Base-by-base conservation (phyloP, 2,797 vertebrate species). In the Centroberyx gerrardi region DNA sequence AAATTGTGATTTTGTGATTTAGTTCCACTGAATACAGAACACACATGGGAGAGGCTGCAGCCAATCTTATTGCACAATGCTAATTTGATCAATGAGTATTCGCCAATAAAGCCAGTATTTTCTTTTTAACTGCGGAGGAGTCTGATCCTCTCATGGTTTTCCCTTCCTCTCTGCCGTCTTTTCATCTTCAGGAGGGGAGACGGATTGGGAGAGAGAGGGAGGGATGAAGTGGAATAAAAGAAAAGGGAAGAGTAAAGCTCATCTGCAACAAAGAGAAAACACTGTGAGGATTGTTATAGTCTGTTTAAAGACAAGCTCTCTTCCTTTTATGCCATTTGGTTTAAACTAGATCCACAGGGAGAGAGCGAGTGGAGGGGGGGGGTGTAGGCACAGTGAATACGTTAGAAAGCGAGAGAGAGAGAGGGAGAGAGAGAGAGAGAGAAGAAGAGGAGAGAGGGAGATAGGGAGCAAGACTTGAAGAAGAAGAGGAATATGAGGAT, bases 321-420 rank as follows among this genome's bases (percentile, higher is more conserved):
- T 42, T 76, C 53, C 44, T 75, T 80, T 70, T 75, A 58, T 62
- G 31, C 52, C 53, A 28, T 40, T 51, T 1, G 8, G 15, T 69
- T 84, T 80, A 80, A 83, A 78, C 65, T 70, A 48, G 55, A 82
- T 83, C 81, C 18, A 38, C 58, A 7, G 72, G 76, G 74, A 76
- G 51, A 22, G 33, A 42, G 17, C 7, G 60, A 53, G 55, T 1
- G 13, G 27, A 55, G 48, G 22, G 63, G 22, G 55, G 49, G n/a
- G 31, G 48, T n/a, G 74, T 12, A 38, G 48, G 49, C 53, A 28
- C 29, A 7, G 14, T 40, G 44, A 52, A 53, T 15, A 7, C 1
- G 46, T 3, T 15, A 48, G 46, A 49, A 8, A 54, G 51, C 22
- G 27, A 54, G 52, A 54, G 48, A 49, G 4, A 48, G 46, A 48